Percentiles rank a stretch among this genome's conserved stretches.
phyloP scores from a whole-genome alignment of 1,140 invertebrate species.

The Cecropterus lyciades region DNA sequence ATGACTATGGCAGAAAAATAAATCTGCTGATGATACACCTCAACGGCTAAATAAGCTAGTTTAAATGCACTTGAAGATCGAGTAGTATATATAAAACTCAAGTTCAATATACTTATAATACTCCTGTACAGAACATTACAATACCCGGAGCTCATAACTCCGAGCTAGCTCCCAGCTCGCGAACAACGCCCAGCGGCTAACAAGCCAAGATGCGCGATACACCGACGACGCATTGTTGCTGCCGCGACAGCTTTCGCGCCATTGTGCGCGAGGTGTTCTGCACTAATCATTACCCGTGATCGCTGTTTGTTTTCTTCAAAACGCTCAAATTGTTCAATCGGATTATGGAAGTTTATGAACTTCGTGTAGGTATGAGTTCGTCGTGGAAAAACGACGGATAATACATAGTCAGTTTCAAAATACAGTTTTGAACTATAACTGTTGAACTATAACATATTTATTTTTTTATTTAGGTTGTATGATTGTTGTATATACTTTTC shows the following conservation, averaged over 20 bases:
- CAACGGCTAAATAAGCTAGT: too few relatives aligned
- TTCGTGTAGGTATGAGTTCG: neutral
- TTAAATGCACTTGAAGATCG: too few relatives aligned
- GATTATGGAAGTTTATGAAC: constrained; percentile 20
- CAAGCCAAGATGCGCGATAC: constrained; percentile 30
- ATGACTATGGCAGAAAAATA: too few relatives aligned
- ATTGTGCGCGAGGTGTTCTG: constrained; percentile 33
- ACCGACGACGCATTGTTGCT: constrained; percentile 27
- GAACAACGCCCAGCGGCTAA: constrained; percentile 29
- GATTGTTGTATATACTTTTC: too few relatives aligned
- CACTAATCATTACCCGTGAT: constrained; percentile 28
- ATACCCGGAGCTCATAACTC: constrained; percentile 14
- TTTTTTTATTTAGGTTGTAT: too few relatives aligned
- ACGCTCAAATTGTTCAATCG: constrained; percentile 20
- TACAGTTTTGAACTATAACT: too few relatives aligned
- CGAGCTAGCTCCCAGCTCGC: constrained; percentile 10
- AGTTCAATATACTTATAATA: neutral
- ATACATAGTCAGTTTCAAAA: too few relatives aligned
- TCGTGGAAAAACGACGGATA: too few relatives aligned
- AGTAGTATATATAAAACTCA: too few relatives aligned
- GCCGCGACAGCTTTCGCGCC: constrained; percentile 36
- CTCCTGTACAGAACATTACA: neutral
- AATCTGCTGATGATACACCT: too few relatives aligned
- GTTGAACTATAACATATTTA: too few relatives aligned
- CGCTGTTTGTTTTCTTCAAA: constrained; percentile 34